A percentile compares a stretch with the other conserved stretches of the same genome.
Evolutionary conservation across 1,140 invertebrate genomes (phyloP).

Genomic region (Panulirus ornatus): DNA sequence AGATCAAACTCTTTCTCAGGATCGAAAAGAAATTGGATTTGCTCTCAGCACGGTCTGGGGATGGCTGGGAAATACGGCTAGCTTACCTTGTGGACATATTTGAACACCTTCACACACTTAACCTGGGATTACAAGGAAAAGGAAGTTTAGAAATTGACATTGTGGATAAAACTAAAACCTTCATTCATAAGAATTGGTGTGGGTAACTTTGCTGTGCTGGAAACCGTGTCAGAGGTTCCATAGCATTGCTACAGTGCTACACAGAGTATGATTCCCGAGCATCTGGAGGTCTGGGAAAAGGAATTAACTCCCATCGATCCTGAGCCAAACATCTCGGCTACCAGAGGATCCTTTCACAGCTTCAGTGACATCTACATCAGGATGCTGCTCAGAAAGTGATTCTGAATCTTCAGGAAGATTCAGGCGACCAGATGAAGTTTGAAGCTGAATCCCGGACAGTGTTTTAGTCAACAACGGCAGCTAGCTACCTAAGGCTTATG

Average conservation of each 20-base stretch:
- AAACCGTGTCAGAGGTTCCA: constrained; percentile 42
- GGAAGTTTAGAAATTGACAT: constrained; percentile 40
- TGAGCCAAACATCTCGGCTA: constrained; percentile 25
- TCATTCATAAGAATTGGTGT: constrained; percentile 37
- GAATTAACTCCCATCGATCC: constrained; percentile 7
- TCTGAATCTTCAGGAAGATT: background rate
- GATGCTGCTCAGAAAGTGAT: constrained; percentile 8
- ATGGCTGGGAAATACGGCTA: constrained; percentile 35
- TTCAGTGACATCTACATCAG: constrained; percentile 13
- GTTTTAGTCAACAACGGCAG: constrained; percentile 50
- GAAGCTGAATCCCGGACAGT: constrained; percentile 16
- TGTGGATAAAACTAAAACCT: constrained; percentile 30
- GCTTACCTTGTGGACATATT: constrained; percentile 61
- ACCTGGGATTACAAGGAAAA: constrained; percentile 48
- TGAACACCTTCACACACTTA: constrained; percentile 45
- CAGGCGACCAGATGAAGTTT: background rate
- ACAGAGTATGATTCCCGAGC: constrained; percentile 27
- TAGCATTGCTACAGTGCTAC: constrained; percentile 44
- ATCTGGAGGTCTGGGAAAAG: constrained; percentile 18
- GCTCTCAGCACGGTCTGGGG: constrained; percentile 30
- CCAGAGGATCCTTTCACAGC: background rate
- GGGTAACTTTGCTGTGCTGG: constrained; percentile 47
- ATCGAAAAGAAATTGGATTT: constrained; percentile 30
- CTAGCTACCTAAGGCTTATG: constrained; percentile 39
- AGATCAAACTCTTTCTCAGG: constrained; percentile 27